Conservation (phyloP, 2,797 vertebrate genomes). For the Microctenopoma steveboyesi region DNA sequence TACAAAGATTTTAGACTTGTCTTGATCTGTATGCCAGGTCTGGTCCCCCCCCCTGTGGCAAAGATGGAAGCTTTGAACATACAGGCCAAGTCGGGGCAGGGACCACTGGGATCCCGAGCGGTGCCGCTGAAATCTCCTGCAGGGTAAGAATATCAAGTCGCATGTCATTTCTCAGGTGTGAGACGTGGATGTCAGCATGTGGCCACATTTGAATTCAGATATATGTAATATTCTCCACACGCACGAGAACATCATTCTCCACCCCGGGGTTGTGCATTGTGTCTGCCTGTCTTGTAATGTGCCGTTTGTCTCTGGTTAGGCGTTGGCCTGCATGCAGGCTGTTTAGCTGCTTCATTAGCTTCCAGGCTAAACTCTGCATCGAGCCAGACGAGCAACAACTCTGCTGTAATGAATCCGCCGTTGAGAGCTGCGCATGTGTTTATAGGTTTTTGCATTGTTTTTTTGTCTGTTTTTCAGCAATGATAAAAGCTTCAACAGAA, state of each 20-base stretch:
- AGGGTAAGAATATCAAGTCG: conserved; percentile 75
- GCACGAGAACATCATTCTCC: not conserved
- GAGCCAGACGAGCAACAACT: conserved; percentile 31
- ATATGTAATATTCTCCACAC: not conserved
- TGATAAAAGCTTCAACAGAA: conserved; percentile 89
- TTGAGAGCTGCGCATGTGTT: conserved; percentile 3
- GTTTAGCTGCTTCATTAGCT: conserved; percentile 54
- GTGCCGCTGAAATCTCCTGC: conserved; percentile 85
- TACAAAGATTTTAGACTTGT: not conserved
- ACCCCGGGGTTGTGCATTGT: not conserved
- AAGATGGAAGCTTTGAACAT: conserved; percentile 91
- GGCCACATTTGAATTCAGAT: not conserved
- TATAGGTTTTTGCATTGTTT: not conserved
- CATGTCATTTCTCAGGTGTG: not conserved
- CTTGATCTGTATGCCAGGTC: conserved; percentile 66
- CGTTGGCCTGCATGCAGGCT: conserved; percentile 24
- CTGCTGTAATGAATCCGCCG: conserved; percentile 46
- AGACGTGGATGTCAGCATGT: not conserved
- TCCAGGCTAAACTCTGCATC: conserved; percentile 14
- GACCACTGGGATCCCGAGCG: conserved; percentile 76
- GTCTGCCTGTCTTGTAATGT: conserved; percentile 9
- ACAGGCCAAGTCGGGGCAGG: conserved; percentile 84
- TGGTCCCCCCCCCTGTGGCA: conserved; percentile 83
- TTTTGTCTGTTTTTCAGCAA: conserved; percentile 73
- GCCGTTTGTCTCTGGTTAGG: conserved; percentile 10